Evolutionary conservation across 1,140 invertebrate genomes (phyloP).

Genomic region (Zophobas morio): DNA sequence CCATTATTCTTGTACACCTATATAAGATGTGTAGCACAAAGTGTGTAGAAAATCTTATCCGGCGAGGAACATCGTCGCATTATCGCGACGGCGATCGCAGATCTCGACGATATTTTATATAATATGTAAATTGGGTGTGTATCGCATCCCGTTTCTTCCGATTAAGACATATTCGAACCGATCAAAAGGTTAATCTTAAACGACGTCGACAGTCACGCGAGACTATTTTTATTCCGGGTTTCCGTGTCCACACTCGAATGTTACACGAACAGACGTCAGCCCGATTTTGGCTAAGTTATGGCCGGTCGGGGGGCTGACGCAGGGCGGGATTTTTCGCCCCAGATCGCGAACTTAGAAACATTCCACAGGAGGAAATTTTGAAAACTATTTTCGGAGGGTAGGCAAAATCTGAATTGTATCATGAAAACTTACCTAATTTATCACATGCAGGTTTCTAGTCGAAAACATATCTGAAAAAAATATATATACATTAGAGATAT

Average conservation of each 20-base stretch:
- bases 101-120: slow-evolving; percentile 7
- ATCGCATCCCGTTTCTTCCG: slow-evolving; percentile 31
- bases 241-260: slow-evolving; percentile 33
- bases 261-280: slow-evolving; percentile 47
- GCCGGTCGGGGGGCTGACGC: neutral
- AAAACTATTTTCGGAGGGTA: no score
- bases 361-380: neutral
- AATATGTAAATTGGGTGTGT: slow-evolving; percentile 19
- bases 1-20: slow-evolving; percentile 35
- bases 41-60: slow-evolving; percentile 29
- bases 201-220: slow-evolving; percentile 56
- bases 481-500: no score
- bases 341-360: neutral
- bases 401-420: no score
- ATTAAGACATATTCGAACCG: slow-evolving; percentile 55
- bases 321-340: no score
- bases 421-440: no score
- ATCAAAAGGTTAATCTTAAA: slow-evolving; percentile 54
- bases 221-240: slow-evolving; percentile 46
- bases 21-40: slow-evolving; percentile 22
- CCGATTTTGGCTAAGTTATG: neutral
- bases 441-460: no score
- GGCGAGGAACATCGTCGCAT: neutral
- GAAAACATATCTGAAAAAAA: no score
- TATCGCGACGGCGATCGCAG: neutral